Evolutionary conservation across 2,888 invertebrate species (phyloP).

Genomic region (Yponomeuta plumbellus): DNA sequence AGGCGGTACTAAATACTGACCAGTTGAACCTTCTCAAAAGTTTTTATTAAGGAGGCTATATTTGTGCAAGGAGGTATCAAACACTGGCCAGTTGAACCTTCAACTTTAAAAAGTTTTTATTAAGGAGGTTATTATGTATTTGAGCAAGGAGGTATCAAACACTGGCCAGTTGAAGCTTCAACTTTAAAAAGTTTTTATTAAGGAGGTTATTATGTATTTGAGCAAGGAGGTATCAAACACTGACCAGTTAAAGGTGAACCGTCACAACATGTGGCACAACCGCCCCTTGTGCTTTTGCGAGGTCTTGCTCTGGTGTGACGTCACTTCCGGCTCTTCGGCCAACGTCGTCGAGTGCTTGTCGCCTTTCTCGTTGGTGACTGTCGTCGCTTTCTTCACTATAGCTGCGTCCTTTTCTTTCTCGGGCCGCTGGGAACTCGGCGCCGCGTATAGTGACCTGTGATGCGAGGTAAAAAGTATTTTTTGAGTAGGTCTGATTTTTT

Average conservation of each 20-base stretch:
- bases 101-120: no score
- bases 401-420: slow-evolving; percentile 43
- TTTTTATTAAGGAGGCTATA: no score
- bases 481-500: neutral
- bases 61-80: no score
- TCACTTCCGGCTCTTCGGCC: slow-evolving; percentile 30
- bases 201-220: neutral
- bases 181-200: no score
- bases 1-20: no score
- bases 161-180: slow-evolving; percentile 65
- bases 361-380: slow-evolving; percentile 30
- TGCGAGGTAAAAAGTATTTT: neutral
- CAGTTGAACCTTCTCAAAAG: no score
- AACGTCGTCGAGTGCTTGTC: slow-evolving; percentile 30
- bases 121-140: no score
- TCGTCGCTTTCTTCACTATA: slow-evolving; percentile 34
- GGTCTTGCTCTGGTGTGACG: slow-evolving; percentile 33
- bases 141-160: no score
- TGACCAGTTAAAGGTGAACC: slow-evolving; percentile 68
- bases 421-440: slow-evolving; percentile 41
- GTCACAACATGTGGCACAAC: slow-evolving; percentile 74
- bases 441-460: slow-evolving; percentile 70
- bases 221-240: slow-evolving; percentile 22
- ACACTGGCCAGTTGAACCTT: no score
- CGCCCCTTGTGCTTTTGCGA: slow-evolving; percentile 53